Conservation (phyloP, 2,113 vertebrate genomes). For the Cololabis saira region DNA sequence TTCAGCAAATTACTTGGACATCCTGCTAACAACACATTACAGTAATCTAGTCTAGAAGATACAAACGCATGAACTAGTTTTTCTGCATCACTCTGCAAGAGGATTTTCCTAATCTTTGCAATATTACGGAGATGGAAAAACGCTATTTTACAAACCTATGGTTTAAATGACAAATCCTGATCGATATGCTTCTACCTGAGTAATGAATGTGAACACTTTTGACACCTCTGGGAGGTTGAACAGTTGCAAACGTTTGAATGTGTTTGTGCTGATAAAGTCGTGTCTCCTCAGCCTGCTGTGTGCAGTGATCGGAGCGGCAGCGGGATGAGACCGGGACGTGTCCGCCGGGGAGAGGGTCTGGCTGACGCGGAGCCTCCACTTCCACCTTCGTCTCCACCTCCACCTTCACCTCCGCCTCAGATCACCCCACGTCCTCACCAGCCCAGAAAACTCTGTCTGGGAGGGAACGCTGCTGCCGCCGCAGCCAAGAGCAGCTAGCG, state of each 20-base stretch:
- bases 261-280: constrained; percentile 7
- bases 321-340: neutral
- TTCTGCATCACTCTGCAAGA: too few species aligned
- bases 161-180: too few species aligned
- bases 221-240: too few species aligned
- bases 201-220: too few species aligned
- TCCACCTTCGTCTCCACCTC: constrained; percentile 27
- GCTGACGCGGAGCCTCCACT: constrained; percentile 30
- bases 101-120: too few species aligned
- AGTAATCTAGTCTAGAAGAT: too few species aligned
- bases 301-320: constrained; percentile 67
- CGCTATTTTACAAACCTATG: too few species aligned
- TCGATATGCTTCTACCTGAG: too few species aligned
- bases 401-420: constrained; percentile 46
- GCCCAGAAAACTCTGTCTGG: constrained; percentile 27
- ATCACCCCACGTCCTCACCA: constrained; percentile 36
- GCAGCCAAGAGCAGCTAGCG: constrained; percentile 24
- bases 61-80: too few species aligned
- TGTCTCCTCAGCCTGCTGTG: constrained; percentile 76
- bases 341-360: constrained; percentile 26
- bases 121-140: too few species aligned
- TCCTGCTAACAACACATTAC: too few species aligned
- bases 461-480: constrained; percentile 41
- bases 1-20: too few species aligned
- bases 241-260: neutral